Evolutionary conservation across 1,140 invertebrate genomes (phyloP), one percentile per base, ranked within the genome.

Genomic region (Leptestheria dahalacensis): DNA sequence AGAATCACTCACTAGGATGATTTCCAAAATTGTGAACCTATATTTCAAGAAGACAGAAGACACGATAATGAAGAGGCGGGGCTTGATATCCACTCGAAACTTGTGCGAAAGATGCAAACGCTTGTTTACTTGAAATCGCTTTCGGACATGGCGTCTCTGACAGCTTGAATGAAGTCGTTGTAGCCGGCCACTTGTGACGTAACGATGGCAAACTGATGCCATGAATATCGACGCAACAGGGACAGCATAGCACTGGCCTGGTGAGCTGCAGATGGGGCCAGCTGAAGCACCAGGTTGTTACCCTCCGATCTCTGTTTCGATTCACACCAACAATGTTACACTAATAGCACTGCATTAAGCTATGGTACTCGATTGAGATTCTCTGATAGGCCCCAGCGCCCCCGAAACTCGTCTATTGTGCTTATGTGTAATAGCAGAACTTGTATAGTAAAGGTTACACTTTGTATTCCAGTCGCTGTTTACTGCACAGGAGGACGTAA

Each of bases 201-300:
- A 25, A 96, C 87, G 55, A 96, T 85, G 61, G 88, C 88, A 72
- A 96, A 95, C 66, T 91, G 86, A 69, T 93, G 89, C 93, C 93
- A 97, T 69, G 94, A 92, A 75, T 97, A 97, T 53, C 91, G 77
- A 71, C 88, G 84, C 65, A 96, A 74, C 65, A 97, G 91, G 69
- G 85, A 90, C 61, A 96, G 71, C 69, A 76, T 75, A 10, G 73
- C 74, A 33, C 67, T 61, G 20, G 71, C 72, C 64, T 95, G 91
- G 70, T 96, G 92, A 72, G 91, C 87, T 56, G 96, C 79, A 29
- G 91, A 91, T 11, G 92, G 92, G 4, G 92, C 91, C 64, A 97
- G 74, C 71, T 96, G 91, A 49, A 96, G 76, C 65, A 89, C 85
- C 64, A 90, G 73, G 60, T 84, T 88, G 9, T 55, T 55, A 21